Evolutionary conservation across 2,888 invertebrate species (phyloP), one percentile per base, ranked within the genome.

Genomic region (Euspilapteryx auroguttella): DNA sequence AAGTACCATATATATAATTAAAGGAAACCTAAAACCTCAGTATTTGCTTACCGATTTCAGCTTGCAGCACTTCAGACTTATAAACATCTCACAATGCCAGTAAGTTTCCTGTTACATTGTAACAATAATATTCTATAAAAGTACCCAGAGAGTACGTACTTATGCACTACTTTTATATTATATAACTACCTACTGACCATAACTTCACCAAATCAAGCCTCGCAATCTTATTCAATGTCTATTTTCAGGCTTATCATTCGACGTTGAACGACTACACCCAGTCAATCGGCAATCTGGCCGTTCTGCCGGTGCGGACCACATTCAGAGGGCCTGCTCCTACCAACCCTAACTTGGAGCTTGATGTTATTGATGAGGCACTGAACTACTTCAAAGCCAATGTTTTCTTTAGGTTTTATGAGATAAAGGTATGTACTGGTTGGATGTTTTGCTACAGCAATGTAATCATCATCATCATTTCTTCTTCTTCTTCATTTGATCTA

Each of bases 341-440:
- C 29, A 79, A 75, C 34, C 63, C 66, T 1, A 68, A 71, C 39
- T 81, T 83, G 29, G 88, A 89, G 24, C 79, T 82, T 39, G 99
- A 99, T 64, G 90, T 99, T 37, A 89, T 99, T 41, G 99, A 99
- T 64, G 99, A 99, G 79, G 93, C 97, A 29, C 79, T 99, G 20
- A 90, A 89, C 51, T 99, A 85, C 63, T 99, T 99, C 66, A 98
- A 96, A 76, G 97, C 99, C 1, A 99, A 99, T 75, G 96, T 99
- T 1, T 99, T 99, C 71, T 99, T 99, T 62, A 85, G 97, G 41
- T 97, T 95, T 20, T 99, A 97, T 64, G 98, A 99, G 79, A 95
- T 99, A 34, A 97, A 97, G 84, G 94, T 93, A 22, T n/a, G n/a
- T n/a, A n/a, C n/a, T 32, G 8, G 14, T 23, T 2, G 20, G 8